These are phyloP conservation scores for Rhinoptilus africanus DNA, from an alignment of 2,113 vertebrate genomes.

Conservation along the genomic window DNA sequence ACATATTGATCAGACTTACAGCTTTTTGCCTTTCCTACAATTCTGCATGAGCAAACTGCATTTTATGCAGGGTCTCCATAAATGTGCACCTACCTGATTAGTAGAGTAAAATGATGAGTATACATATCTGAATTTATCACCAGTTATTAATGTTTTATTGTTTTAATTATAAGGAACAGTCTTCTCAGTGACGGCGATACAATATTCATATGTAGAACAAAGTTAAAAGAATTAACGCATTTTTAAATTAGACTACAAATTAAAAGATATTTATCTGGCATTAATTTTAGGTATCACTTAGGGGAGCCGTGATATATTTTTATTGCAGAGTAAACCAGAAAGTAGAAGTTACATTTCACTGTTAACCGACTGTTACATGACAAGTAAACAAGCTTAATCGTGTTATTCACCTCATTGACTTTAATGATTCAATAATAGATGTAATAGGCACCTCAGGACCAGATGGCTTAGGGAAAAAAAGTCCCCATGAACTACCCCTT, in stretches of 20 bases:
- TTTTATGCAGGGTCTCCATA: constrained; percentile 12
- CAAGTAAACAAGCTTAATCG: constrained; percentile 80
- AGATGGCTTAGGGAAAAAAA: constrained; percentile 72
- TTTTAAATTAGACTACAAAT: constrained; percentile 54
- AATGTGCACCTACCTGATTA: constrained; percentile 17
- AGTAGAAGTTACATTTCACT: constrained; percentile 69
- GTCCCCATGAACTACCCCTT: constrained; percentile 65
- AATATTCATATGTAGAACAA: constrained; percentile 7
- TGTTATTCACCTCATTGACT: constrained; percentile 82
- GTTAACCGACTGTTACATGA: constrained; percentile 74
- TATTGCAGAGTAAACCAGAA: constrained; percentile 5
- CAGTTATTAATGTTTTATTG: constrained; percentile 66
- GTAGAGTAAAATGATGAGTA: background rate
- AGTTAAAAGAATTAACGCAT: constrained; percentile 16
- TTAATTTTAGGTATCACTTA: constrained; percentile 42
- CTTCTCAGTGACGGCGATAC: background rate
- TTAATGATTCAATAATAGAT: constrained; percentile 82
- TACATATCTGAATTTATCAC: background rate
- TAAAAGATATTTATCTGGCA: constrained; percentile 51
- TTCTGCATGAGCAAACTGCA: background rate
- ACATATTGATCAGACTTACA: background rate
- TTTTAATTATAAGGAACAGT: constrained; percentile 65
- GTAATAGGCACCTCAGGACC: constrained; percentile 78
- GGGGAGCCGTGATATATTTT: background rate
- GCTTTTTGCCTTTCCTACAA: background rate